Conservation (phyloP, 2,113 vertebrate species). For the Gnathonemus longibarbis region DNA sequence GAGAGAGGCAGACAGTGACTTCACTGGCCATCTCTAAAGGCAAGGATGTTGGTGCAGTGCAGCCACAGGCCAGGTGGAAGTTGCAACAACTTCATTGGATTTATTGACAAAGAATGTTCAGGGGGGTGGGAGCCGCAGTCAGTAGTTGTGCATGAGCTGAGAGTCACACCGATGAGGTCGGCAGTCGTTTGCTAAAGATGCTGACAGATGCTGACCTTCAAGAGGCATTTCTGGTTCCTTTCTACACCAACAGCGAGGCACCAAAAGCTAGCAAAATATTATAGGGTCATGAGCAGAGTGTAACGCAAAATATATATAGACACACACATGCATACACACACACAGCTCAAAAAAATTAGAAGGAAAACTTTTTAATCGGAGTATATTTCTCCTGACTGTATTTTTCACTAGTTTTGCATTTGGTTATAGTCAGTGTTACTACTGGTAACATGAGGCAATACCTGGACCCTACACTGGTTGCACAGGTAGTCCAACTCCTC, state of each 20-base stretch:
- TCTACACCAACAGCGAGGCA: background rate
- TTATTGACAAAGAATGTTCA: background rate
- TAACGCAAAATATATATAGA: background rate
- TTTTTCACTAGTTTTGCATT: too few relatives aligned
- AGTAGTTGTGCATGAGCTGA: background rate
- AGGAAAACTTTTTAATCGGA: too few relatives aligned
- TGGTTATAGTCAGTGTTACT: too few relatives aligned
- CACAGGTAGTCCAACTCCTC: too few relatives aligned
- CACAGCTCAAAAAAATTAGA: too few relatives aligned
- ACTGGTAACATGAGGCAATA: too few relatives aligned
- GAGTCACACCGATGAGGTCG: background rate
- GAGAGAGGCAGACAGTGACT: slow-evolving; percentile 20
- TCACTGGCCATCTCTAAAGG: background rate
- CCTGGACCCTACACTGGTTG: too few relatives aligned
- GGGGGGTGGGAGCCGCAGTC: background rate
- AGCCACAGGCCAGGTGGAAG: background rate
- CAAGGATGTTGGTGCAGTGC: background rate
- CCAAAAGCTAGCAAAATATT: background rate
- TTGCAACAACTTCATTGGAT: background rate
- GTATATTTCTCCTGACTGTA: too few relatives aligned
- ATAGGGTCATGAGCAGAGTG: background rate
- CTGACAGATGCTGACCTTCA: background rate
- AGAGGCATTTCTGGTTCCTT: background rate
- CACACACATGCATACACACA: too few relatives aligned
- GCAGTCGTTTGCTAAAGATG: background rate